These are phyloP conservation scores for Agonopterix heracliana DNA, from an alignment of 2,888 invertebrate genomes.

Conservation along the genomic window DNA sequence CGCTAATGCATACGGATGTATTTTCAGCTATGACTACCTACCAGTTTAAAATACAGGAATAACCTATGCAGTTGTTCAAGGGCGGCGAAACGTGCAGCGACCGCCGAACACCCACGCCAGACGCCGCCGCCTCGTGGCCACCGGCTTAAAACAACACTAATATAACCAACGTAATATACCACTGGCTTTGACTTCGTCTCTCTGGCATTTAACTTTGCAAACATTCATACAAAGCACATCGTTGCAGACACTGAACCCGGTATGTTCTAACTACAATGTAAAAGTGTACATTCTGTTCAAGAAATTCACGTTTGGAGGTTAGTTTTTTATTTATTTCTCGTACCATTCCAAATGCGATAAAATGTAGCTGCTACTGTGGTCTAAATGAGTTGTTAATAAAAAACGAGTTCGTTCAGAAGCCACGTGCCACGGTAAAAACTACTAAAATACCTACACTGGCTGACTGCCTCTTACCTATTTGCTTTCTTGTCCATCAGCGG, in stretches of 20 bases:
- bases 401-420: not conserved
- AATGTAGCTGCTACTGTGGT: no score
- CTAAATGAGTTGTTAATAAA: not conserved
- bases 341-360: no score
- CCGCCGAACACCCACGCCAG: constrained; percentile 9
- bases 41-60: not conserved
- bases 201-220: constrained; percentile 20
- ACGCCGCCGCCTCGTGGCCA: constrained; percentile 1
- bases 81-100: constrained; percentile 18
- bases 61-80: constrained; percentile 20
- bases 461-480: no score
- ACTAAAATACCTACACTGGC: no score
- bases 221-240: constrained; percentile 5
- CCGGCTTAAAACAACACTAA: constrained; percentile 34
- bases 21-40: not conserved
- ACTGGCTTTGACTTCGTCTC: constrained; percentile 17
- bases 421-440: not conserved
- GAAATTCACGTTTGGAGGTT: no score
- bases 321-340: no score
- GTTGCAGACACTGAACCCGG: not conserved
- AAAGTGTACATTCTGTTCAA: no score
- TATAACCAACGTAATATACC: constrained; percentile 12
- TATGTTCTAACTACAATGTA: not conserved
- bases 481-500: no score
- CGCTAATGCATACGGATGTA: not conserved